Evolutionary conservation across 2,797 vertebrate genomes (phyloP).

Genomic region (Lepus oiostolus): DNA sequence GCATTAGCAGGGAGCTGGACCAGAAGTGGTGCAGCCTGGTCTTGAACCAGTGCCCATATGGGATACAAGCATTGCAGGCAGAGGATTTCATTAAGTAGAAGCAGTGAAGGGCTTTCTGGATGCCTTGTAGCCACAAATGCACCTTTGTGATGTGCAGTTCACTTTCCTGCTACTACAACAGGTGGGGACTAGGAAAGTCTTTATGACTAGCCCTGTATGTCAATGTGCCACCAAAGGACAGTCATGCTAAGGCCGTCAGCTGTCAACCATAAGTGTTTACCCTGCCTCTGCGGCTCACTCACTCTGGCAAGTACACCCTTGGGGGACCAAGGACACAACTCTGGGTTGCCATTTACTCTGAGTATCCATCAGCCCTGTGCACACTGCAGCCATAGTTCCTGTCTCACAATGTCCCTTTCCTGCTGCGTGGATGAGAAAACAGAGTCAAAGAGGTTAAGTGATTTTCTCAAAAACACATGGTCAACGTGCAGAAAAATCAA

Average conservation of each 20-base stretch:
- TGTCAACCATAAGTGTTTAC: neutral
- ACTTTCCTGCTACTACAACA: neutral
- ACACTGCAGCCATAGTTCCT: accelerated
- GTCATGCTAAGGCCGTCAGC: neutral
- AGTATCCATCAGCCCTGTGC: neutral
- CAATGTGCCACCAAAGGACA: neutral
- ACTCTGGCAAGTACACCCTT: neutral
- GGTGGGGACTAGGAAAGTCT: neutral
- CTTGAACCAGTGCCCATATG: too few relatives aligned
- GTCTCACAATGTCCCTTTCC: neutral
- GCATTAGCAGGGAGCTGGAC: too few relatives aligned
- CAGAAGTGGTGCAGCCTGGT: too few relatives aligned
- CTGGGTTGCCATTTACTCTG: accelerated
- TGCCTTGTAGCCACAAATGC: neutral
- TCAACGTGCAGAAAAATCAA: neutral
- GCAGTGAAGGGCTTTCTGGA: neutral
- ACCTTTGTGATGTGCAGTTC: neutral
- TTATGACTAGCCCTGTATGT: neutral
- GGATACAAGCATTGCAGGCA: too few relatives aligned
- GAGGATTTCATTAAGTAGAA: neutral
- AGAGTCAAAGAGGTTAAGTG: neutral
- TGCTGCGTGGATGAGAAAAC: neutral
- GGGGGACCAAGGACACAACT: too few relatives aligned
- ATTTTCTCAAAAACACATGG: neutral
- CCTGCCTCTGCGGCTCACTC: neutral